These are phyloP conservation scores for Porites divaricata DNA, from an alignment of 92 coral and sea anemone genomes.

Conservation along the genomic window DNA sequence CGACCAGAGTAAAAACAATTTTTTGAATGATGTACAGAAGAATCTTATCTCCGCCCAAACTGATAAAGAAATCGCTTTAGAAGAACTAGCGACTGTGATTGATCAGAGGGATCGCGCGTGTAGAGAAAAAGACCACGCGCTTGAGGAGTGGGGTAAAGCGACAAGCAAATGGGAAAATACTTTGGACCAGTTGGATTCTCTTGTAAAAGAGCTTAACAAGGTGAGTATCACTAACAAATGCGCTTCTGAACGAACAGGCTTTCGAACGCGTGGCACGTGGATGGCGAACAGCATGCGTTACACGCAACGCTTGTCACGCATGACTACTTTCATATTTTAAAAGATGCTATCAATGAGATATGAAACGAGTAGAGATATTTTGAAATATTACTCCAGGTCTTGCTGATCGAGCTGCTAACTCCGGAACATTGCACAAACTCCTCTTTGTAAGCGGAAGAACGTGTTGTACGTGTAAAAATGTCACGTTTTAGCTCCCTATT, in stretches of 20 bases:
- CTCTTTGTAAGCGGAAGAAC: no score
- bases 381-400: no score
- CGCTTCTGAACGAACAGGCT: not conserved
- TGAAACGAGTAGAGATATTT: no score
- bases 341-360: no score
- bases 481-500: no score
- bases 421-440: no score
- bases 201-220: slow-evolving; percentile 91
- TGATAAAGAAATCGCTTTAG: slow-evolving; percentile 91
- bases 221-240: slow-evolving; percentile 35
- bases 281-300: not conserved
- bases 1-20: slow-evolving; percentile 72
- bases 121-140: slow-evolving; percentile 85
- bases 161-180: slow-evolving; percentile 97
- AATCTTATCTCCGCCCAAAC: slow-evolving; percentile 85
- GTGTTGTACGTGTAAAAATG: no score
- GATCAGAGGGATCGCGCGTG: slow-evolving; percentile 86
- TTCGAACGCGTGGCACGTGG: not conserved
- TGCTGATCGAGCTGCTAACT: no score
- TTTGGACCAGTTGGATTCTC: slow-evolving; percentile 90
- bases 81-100: slow-evolving; percentile 91
- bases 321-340: not conserved
- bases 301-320: not conserved
- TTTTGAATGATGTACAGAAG: slow-evolving; percentile 83
- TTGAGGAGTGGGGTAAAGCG: slow-evolving; percentile 98